Evolutionary conservation across 1,140 invertebrate species (phyloP), one percentile per base, ranked within the genome.

Genomic region (Pseudomyrmex concolor): DNA sequence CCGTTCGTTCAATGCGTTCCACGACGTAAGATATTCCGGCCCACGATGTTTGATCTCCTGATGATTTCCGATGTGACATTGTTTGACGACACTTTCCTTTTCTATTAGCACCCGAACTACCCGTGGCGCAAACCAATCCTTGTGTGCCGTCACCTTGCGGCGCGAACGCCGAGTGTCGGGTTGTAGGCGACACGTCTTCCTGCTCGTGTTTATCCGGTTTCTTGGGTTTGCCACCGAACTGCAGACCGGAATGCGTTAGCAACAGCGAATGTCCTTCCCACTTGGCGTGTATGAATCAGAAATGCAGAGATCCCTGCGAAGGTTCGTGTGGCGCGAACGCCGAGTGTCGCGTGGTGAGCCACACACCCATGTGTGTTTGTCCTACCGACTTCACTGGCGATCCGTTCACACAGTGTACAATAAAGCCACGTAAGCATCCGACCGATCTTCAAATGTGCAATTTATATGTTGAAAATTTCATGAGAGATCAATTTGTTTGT

Each of bases 131-230:
- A 84, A 90, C 94, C 85, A 95, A 96, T 89, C 95, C 96, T 15
- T 97, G 96, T 87, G 91, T 95, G 66, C 96, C 96, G 67, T 96
- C 96, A 64, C 96, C 96, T 22, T 97, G 97, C 93, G 97, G 97
- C 74, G 95, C 96, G 13, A 96, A 97, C 91, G 95, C 96, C 7
- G 91, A 95, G 89, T 97, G 97, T 89, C 94, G 95, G 91, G 92
- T 94, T 64, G 89, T 95, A 67, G 95, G 95, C 66, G 95, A 95
- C 57, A 94, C 94, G 54, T 95, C 96, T 2, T 95, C 95, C 1
- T 97, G 97, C 87, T 95, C 96, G 55, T 97, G 96, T 93, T 92
- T 95, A 85, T 89, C 95, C 13, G 95, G 95, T 87, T 96, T 95
- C 90, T 93, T 95, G n/a, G 96, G 96, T 78, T 85, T 91, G 57